Conservation (phyloP, 2,797 vertebrate species). For the Phataginus tricuspis region DNA sequence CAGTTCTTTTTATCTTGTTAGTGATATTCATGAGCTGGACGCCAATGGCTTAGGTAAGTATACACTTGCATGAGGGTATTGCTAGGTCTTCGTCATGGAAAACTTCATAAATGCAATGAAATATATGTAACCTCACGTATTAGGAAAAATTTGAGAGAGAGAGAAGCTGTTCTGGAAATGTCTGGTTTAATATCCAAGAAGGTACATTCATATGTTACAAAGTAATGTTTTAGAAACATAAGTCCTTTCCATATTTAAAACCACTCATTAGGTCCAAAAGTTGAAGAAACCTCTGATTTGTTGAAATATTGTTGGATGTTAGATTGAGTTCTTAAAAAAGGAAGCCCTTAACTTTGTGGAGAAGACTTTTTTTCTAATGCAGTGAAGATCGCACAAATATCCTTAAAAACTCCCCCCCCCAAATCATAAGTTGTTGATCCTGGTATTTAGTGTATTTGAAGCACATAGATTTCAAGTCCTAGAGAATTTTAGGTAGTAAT, state of each 20-base stretch:
- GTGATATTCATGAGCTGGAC: constrained; percentile 95
- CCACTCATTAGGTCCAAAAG: not conserved
- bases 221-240: constrained; percentile 16
- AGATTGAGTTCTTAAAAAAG: constrained; percentile 28
- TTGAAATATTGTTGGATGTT: constrained; percentile 17
- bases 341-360: constrained; percentile 10
- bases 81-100: constrained; percentile 4
- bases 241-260: not conserved
- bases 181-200: not conserved
- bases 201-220: not conserved
- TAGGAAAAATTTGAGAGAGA: not conserved
- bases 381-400: not conserved
- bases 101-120: constrained; percentile 21
- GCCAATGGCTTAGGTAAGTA: constrained; percentile 92
- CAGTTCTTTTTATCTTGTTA: constrained; percentile 92
- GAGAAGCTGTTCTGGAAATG: not conserved
- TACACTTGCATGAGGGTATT: not conserved
- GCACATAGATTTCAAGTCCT: not conserved
- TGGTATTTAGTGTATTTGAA: not conserved
- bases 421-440: not conserved
- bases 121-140: not conserved
- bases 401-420: not conserved
- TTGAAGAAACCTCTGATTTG: constrained; percentile 36
- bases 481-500: not conserved
- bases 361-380: not conserved